Conservation (phyloP, 2,113 vertebrate species). For the Oncorhynchus keta region DNA sequence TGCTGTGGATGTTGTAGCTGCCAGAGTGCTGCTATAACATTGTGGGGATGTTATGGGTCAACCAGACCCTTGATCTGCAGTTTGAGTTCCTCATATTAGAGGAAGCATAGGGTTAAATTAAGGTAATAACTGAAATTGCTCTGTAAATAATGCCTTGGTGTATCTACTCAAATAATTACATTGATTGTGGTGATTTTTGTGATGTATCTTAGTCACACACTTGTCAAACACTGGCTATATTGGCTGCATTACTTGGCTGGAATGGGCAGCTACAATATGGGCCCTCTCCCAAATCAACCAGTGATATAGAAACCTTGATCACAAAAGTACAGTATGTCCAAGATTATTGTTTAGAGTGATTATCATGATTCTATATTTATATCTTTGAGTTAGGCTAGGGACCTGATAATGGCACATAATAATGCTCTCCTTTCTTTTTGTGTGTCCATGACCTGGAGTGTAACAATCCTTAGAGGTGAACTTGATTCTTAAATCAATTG, state of each 20-base stretch:
- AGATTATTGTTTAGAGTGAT: background rate
- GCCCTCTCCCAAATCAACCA: background rate
- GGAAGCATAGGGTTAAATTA: slow-evolving; percentile 32
- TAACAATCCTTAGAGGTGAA: background rate
- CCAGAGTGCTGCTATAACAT: slow-evolving; percentile 40
- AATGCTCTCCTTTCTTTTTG: background rate
- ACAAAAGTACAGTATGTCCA: background rate
- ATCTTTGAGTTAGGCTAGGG: background rate
- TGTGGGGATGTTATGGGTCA: slow-evolving; percentile 33
- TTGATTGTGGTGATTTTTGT: slow-evolving; percentile 70
- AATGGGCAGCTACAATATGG: slow-evolving; percentile 45
- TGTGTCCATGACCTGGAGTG: background rate
- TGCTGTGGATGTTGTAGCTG: slow-evolving; percentile 56
- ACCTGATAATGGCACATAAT: background rate
- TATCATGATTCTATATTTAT: background rate
- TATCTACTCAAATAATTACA: slow-evolving; percentile 64
- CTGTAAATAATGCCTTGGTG: slow-evolving; percentile 69
- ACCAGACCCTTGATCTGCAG: slow-evolving; percentile 10
- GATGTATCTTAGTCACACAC: slow-evolving; percentile 62
- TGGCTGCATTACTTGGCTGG: slow-evolving; percentile 52
- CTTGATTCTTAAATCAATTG: background rate
- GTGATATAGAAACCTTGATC: background rate
- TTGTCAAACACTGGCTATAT: slow-evolving; percentile 56
- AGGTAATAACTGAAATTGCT: slow-evolving; percentile 42
- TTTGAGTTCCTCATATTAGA: slow-evolving; percentile 35